These are phyloP conservation scores for Aphrophora alni DNA, from an alignment of 2,888 invertebrate genomes.

Conservation along the genomic window DNA sequence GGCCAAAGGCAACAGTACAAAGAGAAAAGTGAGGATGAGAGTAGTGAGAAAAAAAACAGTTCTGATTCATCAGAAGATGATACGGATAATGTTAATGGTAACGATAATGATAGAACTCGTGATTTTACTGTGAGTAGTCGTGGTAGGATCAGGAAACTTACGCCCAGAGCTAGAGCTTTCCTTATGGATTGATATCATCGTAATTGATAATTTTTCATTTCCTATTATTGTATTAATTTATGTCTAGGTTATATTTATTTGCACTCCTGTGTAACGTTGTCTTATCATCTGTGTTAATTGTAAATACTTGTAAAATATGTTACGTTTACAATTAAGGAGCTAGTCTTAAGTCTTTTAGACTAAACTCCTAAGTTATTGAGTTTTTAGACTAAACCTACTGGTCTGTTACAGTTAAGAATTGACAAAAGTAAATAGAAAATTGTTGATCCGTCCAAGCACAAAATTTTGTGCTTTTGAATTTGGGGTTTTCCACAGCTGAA, in stretches of 20 bases:
- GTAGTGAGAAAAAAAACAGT: slow-evolving; percentile 14
- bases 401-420: not conserved
- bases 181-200: slow-evolving; percentile 39
- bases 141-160: slow-evolving; percentile 83
- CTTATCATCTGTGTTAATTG: not conserved
- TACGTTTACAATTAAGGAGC: not conserved
- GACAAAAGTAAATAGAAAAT: not conserved
- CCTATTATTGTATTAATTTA: not conserved
- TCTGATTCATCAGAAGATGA: not conserved
- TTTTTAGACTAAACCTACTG: not conserved
- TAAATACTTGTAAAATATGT: not conserved
- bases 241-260: not conserved
- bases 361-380: not conserved
- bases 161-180: slow-evolving; percentile 74
- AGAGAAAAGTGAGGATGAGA: slow-evolving; percentile 18
- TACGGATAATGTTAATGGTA: slow-evolving; percentile 2
- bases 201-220: not conserved
- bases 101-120: slow-evolving; percentile 48
- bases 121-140: slow-evolving; percentile 75
- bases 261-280: not conserved
- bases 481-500: no score
- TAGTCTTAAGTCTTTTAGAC: no score
- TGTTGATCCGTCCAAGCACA: not conserved
- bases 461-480: not conserved
- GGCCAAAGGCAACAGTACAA: slow-evolving; percentile 14